phyloP scores from a whole-genome alignment of 1,140 invertebrate genomes.

The Stenopsyche tienmushanensis region DNA sequence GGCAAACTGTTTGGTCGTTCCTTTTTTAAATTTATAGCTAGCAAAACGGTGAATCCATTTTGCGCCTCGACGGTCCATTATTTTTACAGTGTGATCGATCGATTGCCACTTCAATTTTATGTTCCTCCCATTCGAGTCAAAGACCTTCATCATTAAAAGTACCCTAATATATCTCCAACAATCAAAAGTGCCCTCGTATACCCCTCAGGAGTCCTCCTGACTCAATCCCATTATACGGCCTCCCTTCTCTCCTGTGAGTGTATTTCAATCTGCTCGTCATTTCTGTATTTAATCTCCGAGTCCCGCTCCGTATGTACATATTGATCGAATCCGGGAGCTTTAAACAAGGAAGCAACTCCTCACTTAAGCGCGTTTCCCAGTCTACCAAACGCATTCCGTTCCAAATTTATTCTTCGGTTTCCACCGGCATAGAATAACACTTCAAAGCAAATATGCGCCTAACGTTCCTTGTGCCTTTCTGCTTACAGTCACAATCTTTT shows the following conservation, averaged over 20 bases:
- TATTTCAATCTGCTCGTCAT: not conserved
- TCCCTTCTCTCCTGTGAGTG: too few relatives aligned
- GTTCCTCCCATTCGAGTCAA: too few relatives aligned
- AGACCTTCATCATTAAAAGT: not conserved
- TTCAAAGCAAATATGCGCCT: not conserved
- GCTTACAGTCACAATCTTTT: too few relatives aligned
- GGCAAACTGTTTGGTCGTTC: too few relatives aligned
- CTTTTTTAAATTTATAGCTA: too few relatives aligned
- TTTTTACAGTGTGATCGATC: not conserved
- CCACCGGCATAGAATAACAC: too few relatives aligned
- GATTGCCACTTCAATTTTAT: not conserved
- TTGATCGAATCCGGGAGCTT: not conserved
- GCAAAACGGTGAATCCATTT: too few relatives aligned
- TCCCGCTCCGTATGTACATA: not conserved
- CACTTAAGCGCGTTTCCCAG: too few relatives aligned
- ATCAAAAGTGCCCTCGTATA: not conserved
- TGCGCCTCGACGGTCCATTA: not conserved
- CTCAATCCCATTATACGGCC: not conserved
- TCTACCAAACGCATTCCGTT: not conserved
- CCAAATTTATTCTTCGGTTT: not conserved
- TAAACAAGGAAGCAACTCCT: not conserved
- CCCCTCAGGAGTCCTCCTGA: not conserved
- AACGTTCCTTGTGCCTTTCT: not conserved
- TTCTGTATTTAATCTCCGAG: not conserved
- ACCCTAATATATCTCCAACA: not conserved